Evolutionary conservation across 2,797 vertebrate genomes (phyloP), one percentile per base, ranked within the genome.

Genomic region (Poeciliopsis paucimaculata): DNA sequence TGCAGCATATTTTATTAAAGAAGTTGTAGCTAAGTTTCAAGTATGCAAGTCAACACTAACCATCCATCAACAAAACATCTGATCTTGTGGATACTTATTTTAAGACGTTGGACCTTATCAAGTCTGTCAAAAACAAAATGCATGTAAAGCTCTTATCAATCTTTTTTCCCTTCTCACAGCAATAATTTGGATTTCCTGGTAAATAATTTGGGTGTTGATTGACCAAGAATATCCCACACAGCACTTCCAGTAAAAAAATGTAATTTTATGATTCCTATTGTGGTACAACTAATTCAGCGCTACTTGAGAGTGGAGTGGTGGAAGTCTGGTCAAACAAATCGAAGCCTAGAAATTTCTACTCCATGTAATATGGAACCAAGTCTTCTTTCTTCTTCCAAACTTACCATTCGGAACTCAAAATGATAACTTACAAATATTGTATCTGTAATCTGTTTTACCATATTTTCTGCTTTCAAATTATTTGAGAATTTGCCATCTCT

Each of bases 51-150:
- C 31, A 73, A 34, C 46, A 34, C 26, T 23, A 51, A 73, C 18
- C 72, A 73, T 36, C 31, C 31, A 36, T 73, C 46, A 73, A n/a
- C 46, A 73, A 51, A 73, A 73, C 28, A 47, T 51, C 72, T 73
- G 72, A 36, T 23, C 31, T 36, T 73, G 12, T 49, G 5, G 71
- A 46, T 51, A 34, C 18, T 36, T 23, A 9, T 73, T 49, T 36
- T 28, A 31, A 43, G 45, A 49, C 34, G 4, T 49, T 31, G 46
- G 20, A 28, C 71, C 28, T 34, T 36, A 49, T 51, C 45, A 47
- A 39, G 68, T 26, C 13, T n/a, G 6, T 46, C 41, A 46, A 49
- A 73, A 51, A 36, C 4, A 49, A 73, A 23, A 9, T 73, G 47
- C 20, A 15, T 53, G 20, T 26, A 34, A 53, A 7, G 41, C 45